Conservation (phyloP, 2,797 vertebrate species). For the Denticeps clupeoides region DNA sequence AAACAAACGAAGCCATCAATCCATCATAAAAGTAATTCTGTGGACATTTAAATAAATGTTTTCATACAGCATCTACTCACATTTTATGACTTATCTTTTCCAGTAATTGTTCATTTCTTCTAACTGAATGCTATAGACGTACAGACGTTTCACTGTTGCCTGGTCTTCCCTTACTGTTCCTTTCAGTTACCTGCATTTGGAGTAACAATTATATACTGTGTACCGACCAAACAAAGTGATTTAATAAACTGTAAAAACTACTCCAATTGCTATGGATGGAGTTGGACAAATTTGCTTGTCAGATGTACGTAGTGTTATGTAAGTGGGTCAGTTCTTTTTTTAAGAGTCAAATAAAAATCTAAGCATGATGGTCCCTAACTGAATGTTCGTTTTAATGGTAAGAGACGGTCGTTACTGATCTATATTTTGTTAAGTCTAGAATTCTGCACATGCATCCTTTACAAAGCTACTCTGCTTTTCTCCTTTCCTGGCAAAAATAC, state of each 20-base stretch:
- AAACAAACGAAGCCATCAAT: too few relatives aligned
- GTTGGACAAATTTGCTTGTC: constrained; percentile 41
- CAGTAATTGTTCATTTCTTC: too few relatives aligned
- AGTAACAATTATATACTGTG: constrained; percentile 28
- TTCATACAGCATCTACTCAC: too few relatives aligned
- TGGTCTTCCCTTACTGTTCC: constrained; percentile 41
- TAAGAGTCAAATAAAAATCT: constrained; percentile 66
- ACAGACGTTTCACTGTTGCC: constrained; percentile 25
- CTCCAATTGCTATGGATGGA: constrained; percentile 44
- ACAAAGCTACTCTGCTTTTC: too few relatives aligned
- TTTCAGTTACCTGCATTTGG: constrained; percentile 39
- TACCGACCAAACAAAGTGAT: constrained; percentile 38
- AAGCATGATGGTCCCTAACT: constrained; percentile 43
- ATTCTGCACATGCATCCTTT: too few relatives aligned
- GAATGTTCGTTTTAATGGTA: background rate
- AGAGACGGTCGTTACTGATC: too few relatives aligned
- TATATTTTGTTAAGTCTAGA: too few relatives aligned
- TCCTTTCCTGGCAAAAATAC: too few relatives aligned
- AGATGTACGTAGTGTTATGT: constrained; percentile 65
- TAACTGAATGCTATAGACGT: constrained; percentile 15
- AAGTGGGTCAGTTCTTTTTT: constrained; percentile 62
- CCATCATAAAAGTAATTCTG: too few relatives aligned
- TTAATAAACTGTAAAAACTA: constrained; percentile 29
- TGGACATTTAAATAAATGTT: too few relatives aligned
- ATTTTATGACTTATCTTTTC: too few relatives aligned